Evolutionary conservation across 2,797 vertebrate species (phyloP), one percentile per base, ranked within the genome.

Genomic region (Vespertilio murinus): DNA sequence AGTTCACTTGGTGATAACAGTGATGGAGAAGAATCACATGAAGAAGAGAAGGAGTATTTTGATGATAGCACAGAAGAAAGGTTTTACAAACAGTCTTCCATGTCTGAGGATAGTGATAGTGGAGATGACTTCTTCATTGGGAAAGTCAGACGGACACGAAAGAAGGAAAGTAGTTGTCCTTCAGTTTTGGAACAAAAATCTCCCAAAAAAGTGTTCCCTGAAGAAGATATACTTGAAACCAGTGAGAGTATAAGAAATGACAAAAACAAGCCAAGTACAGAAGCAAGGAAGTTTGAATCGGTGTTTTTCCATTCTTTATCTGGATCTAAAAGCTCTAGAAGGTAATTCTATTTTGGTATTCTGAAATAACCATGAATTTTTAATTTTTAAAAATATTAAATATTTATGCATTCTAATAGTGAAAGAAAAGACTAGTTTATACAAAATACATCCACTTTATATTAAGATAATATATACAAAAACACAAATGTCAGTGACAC

Each of bases 51-150:
- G 88, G 98, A 99, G 28, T 99, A 99, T 96, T 99, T 99, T 93
- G 99, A 99, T 81, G 99, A 99, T 96, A 99, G 99, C 97, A 99
- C 99, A 2, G 99, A 99, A 96, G 99, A 99, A 91, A 99, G 99
- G 10, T 99, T 99, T 98, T 98, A 97, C 94, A 99, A 99, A 88
- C 99, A 99, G 93, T 99, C 99, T 0, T 99, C 99, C 47, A 97
- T 98, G 92, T 99, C 99, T 25, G 99, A 99, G 87, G 98, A 98
- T 11, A 98, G 97, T 49, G 99, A 99, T 0, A 98, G 98, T 1
- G 91, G 79, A 73, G 98, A 99, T 30, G 99, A 99, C 96, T 99
- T 99, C 97, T 99, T 99, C 90, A 96, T 99, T 73, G 99, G 99
- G 22, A 99, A 99, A 98, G 98, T 99, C 20, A 99, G 97, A 96